phyloP scores from a whole-genome alignment of 2,797 vertebrate species.

The Enteromius mattozi region DNA sequence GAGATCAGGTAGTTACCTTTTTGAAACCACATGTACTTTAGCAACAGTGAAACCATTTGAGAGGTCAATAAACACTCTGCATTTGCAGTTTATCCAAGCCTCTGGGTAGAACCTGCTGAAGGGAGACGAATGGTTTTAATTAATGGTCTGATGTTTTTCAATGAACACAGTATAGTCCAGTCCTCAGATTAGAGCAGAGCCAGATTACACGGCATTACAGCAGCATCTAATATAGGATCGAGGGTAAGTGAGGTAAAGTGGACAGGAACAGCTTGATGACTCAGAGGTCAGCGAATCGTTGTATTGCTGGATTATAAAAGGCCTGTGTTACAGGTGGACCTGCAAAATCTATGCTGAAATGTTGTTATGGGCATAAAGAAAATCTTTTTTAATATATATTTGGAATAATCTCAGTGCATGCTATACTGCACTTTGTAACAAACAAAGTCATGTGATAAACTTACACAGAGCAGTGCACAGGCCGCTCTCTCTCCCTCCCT shows the following conservation, averaged over 20 bases:
- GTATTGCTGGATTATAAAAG: background rate
- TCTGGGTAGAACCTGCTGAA: background rate
- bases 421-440: background rate
- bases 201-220: constrained; percentile 53
- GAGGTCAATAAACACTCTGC: background rate
- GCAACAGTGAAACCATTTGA: background rate
- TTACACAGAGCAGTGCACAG: background rate
- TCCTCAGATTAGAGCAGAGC: constrained; percentile 46
- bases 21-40: background rate
- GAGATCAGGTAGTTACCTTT: no score
- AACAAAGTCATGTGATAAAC: background rate
- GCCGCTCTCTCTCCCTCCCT: background rate
- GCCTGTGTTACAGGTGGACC: background rate
- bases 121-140: background rate
- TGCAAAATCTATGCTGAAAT: background rate
- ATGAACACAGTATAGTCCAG: background rate
- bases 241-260: constrained; percentile 38
- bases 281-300: background rate
- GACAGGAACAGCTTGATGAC: constrained; percentile 1
- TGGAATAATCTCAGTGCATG: background rate
- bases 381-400: background rate
- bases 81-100: background rate
- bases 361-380: background rate
- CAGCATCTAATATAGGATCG: constrained; percentile 35
- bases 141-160: background rate